Evolutionary conservation across 2,888 invertebrate genomes (phyloP).

Genomic region (Drosophila tanythrix): DNA sequence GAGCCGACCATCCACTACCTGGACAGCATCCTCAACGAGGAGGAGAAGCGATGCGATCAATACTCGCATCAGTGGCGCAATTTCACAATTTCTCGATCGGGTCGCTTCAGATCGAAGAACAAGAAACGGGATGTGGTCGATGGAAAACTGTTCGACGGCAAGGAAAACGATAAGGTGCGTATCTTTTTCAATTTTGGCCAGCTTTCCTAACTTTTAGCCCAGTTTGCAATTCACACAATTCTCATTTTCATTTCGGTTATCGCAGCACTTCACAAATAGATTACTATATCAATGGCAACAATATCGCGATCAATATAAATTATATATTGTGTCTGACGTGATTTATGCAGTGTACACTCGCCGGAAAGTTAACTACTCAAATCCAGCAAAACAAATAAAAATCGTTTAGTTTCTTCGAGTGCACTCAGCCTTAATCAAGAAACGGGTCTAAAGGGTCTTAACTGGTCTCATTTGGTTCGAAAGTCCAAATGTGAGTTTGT

Average conservation of each 20-base stretch:
- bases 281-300: conserved; percentile 39
- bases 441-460: conserved; percentile 40
- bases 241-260: conserved; percentile 28
- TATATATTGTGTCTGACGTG: conserved; percentile 38
- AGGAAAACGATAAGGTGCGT: conserved; percentile 71
- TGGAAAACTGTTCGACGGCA: conserved; percentile 86
- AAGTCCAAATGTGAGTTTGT: conserved; percentile 41
- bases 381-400: neutral
- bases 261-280: conserved; percentile 29
- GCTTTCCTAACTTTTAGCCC: neutral
- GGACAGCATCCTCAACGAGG: conserved; percentile 83
- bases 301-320: conserved; percentile 30
- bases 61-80: conserved; percentile 83
- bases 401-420: neutral
- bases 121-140: conserved; percentile 86
- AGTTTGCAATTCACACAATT: conserved; percentile 12
- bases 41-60: conserved; percentile 82
- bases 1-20: conserved; percentile 82
- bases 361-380: neutral
- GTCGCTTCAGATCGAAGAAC: conserved; percentile 87
- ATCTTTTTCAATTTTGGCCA: neutral
- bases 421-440: conserved; percentile 7
- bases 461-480: conserved; percentile 13
- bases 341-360: conserved; percentile 33
- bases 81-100: conserved; percentile 87